Conservation (phyloP, 2,113 vertebrate genomes). For the Pangasianodon gigas region DNA sequence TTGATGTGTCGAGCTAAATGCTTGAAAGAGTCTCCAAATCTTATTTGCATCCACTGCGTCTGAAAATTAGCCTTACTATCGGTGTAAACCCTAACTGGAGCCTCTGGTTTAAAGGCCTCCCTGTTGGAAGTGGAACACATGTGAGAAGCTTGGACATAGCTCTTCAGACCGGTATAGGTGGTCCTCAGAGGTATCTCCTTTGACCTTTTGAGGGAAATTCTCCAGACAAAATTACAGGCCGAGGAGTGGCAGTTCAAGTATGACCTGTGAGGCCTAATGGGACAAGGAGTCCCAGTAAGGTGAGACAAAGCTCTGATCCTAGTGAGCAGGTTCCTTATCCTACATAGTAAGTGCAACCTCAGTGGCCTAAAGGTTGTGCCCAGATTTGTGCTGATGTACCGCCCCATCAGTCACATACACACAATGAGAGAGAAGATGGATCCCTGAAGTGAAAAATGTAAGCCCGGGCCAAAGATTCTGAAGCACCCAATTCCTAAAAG, state of each 20-base stretch:
- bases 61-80: conserved; percentile 50
- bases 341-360: conserved; percentile 56
- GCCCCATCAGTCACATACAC: conserved; percentile 52
- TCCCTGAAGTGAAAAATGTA: not conserved
- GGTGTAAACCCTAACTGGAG: conserved; percentile 64
- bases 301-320: conserved; percentile 52
- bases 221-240: conserved; percentile 36
- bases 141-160: conserved; percentile 22
- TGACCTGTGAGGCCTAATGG: conserved; percentile 37
- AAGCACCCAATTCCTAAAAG: conserved; percentile 48
- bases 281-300: conserved; percentile 32
- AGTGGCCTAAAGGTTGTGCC: conserved; percentile 44
- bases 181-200: conserved; percentile 7
- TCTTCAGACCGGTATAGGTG: not conserved
- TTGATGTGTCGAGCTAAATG: conserved; percentile 64
- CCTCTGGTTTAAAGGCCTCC: conserved; percentile 59
- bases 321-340: conserved; percentile 59
- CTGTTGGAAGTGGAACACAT: conserved; percentile 62
- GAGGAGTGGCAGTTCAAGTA: conserved; percentile 20
- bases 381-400: conserved; percentile 52
- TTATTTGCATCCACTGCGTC: conserved; percentile 48
- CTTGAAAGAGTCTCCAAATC: conserved; percentile 64
- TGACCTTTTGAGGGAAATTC: conserved; percentile 31
- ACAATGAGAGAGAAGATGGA: not conserved
- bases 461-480: not conserved